Evolutionary conservation across 2,113 vertebrate species (phyloP).

Genomic region (Rhynchomys soricoides): DNA sequence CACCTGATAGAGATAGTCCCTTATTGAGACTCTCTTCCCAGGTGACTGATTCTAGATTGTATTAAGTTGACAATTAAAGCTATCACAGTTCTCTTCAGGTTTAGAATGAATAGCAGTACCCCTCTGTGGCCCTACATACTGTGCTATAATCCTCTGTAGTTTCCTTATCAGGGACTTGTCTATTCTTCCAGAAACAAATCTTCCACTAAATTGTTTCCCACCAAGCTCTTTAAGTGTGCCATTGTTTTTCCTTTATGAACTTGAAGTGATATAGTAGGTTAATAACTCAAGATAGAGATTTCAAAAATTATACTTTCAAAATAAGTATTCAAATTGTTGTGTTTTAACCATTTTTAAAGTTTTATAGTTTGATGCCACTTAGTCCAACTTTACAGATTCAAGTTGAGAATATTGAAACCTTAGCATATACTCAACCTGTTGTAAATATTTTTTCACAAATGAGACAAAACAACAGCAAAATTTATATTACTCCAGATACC

Average conservation of each 20-base stretch:
- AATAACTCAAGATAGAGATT: not conserved
- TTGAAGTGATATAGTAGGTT: not conserved
- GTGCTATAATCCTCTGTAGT: not conserved
- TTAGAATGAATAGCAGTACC: not conserved
- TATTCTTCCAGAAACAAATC: not conserved
- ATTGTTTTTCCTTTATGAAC: not conserved
- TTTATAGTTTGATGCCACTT: not conserved
- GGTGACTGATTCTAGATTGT: not conserved
- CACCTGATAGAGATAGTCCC: too few relatives aligned
- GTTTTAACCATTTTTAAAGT: not conserved
- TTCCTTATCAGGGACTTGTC: not conserved
- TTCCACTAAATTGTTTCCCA: not conserved
- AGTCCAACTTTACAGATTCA: not conserved
- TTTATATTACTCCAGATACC: accelerated
- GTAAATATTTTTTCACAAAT: constrained; percentile 9
- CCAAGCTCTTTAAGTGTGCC: not conserved
- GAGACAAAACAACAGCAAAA: not conserved
- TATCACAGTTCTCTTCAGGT: not conserved
- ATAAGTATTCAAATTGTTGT: not conserved
- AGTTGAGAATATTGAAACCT: not conserved
- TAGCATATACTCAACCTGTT: not conserved
- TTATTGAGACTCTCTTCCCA: not conserved
- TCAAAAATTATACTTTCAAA: not conserved
- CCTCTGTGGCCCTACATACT: not conserved
- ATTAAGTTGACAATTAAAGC: not conserved